Evolutionary conservation across 2,113 vertebrate genomes (phyloP).

Genomic region (Glaucomys volans): DNA sequence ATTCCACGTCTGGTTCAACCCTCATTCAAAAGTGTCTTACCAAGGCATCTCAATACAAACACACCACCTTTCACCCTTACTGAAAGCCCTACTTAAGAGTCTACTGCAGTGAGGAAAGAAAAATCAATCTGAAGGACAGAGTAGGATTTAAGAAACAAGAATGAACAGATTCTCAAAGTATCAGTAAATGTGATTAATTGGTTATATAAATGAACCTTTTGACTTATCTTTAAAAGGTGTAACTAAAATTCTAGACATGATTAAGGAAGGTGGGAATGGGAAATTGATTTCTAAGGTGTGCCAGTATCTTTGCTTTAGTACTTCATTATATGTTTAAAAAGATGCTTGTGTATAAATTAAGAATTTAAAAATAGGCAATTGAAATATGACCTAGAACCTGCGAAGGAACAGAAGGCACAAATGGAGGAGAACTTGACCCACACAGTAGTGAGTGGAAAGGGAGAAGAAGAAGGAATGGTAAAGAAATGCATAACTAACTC

Average conservation of each 20-base stretch:
- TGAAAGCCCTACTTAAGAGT: neutral
- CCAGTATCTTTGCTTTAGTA: neutral
- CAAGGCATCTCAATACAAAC: neutral
- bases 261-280: neutral
- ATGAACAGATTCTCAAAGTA: neutral
- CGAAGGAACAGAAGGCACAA: neutral
- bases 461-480: constrained; percentile 2
- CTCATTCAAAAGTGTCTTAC: neutral
- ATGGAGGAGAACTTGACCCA: neutral
- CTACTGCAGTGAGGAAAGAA: neutral
- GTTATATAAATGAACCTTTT: neutral
- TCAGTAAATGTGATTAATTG: neutral
- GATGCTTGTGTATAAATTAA: neutral
- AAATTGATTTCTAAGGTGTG: neutral
- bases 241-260: neutral
- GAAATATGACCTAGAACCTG: neutral
- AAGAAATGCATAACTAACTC: neutral
- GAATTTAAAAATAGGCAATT: constrained; percentile 43
- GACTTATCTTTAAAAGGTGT: neutral
- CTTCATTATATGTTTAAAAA: neutral
- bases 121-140: neutral
- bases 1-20: neutral
- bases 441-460: neutral
- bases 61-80: neutral
- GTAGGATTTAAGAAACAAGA: neutral